Conservation (phyloP, 2,888 invertebrate species). For the Ernsta delagoae region DNA sequence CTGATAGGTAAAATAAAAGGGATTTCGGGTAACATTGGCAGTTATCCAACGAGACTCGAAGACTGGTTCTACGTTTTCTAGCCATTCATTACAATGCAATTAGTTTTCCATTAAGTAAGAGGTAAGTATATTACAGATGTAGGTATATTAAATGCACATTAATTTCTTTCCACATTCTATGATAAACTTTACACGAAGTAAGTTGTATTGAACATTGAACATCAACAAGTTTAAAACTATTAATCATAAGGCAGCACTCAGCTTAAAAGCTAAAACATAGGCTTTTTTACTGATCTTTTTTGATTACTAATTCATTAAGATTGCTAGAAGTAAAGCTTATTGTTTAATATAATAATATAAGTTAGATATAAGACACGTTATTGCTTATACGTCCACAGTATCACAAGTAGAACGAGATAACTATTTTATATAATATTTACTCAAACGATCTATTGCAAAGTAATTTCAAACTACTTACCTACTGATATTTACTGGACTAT, state of each 20-base stretch:
- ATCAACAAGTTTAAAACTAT: neutral
- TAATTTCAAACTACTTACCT: too few species aligned
- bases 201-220: conserved; percentile 1
- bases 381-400: conserved; percentile 37
- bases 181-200: conserved; percentile 8
- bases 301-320: conserved; percentile 25
- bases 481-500: too few species aligned
- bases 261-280: conserved; percentile 22
- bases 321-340: conserved; percentile 34
- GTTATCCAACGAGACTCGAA: conserved; percentile 37
- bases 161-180: neutral
- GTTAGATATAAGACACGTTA: conserved; percentile 36
- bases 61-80: neutral
- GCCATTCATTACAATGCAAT: neutral
- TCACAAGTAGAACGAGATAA: conserved; percentile 32
- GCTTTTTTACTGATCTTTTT: conserved; percentile 8
- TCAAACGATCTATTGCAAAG: conserved; percentile 7
- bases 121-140: neutral
- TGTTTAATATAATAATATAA: conserved; percentile 18
- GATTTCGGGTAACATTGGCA: conserved; percentile 34
- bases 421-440: conserved; percentile 13
- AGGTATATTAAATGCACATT: neutral
- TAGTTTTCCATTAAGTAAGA: too few species aligned
- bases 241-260: conserved; percentile 14
- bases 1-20: conserved; percentile 31